Percentiles rank a stretch among this genome's conserved stretches.
phyloP scores from a whole-genome alignment of 1,140 invertebrate species.

The Caerostris darwini region DNA sequence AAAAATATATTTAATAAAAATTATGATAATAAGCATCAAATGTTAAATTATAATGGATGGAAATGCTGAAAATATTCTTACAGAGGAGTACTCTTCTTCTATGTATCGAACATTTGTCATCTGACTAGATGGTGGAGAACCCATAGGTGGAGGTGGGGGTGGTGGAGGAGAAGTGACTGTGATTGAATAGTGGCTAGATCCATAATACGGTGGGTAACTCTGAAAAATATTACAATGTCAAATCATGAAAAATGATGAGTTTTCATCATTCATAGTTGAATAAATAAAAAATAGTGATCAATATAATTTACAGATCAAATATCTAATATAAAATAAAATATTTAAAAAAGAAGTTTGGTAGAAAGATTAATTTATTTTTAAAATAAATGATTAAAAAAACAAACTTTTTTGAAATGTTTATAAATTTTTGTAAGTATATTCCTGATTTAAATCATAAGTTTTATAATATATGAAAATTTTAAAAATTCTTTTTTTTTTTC shows the following conservation, averaged over 20 bases:
- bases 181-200: conserved; percentile 62
- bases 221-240: neutral
- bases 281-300: too few relatives aligned
- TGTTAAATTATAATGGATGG: neutral
- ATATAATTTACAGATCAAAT: too few relatives aligned
- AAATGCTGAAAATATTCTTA: neutral
- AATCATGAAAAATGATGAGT: neutral
- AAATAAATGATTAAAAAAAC: too few relatives aligned
- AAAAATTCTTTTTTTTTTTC: too few relatives aligned
- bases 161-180: conserved; percentile 69
- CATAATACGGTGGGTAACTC: conserved; percentile 71
- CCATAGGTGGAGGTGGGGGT: conserved; percentile 45
- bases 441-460: too few relatives aligned
- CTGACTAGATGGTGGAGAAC: conserved; percentile 12
- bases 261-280: neutral
- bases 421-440: too few relatives aligned
- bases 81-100: conserved; percentile 38
- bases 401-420: too few relatives aligned
- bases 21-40: neutral
- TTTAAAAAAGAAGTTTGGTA: too few relatives aligned
- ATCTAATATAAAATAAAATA: too few relatives aligned
- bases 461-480: too few relatives aligned
- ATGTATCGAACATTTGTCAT: conserved; percentile 71
- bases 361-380: too few relatives aligned
- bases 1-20: neutral